Conservation (phyloP, 2,888 invertebrate genomes). For the Tipula unca region DNA sequence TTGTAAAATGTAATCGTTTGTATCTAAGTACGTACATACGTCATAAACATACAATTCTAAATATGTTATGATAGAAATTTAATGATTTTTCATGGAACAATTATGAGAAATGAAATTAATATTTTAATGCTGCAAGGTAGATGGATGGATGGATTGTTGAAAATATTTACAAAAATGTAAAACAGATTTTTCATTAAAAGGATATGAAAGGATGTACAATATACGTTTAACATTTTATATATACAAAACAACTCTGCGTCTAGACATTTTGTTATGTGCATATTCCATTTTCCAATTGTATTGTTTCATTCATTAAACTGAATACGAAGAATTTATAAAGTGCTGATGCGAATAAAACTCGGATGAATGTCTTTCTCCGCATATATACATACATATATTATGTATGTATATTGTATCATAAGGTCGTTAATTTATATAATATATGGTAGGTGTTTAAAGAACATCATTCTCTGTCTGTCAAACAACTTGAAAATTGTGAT, state of each 20-base stretch:
- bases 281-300: background rate
- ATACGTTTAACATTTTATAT: background rate
- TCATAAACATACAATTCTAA: background rate
- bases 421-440: background rate
- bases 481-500: background rate
- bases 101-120: background rate
- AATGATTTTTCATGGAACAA: background rate
- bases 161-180: too few relatives aligned
- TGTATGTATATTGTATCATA: background rate
- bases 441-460: background rate
- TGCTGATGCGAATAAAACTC: background rate
- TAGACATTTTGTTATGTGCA: background rate
- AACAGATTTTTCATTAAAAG: too few relatives aligned
- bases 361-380: background rate
- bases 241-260: background rate
- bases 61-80: background rate
- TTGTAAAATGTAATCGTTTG: too few relatives aligned
- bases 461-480: background rate
- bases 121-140: background rate
- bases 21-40: background rate
- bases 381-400: too few relatives aligned
- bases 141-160: background rate
- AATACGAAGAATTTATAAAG: background rate
- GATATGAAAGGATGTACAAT: background rate
- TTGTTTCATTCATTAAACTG: background rate